Percentiles rank a stretch among this genome's conserved stretches.
These are phyloP conservation scores for Loxodonta africana DNA, from an alignment of 2,113 vertebrate species.

Conservation along the genomic window DNA sequence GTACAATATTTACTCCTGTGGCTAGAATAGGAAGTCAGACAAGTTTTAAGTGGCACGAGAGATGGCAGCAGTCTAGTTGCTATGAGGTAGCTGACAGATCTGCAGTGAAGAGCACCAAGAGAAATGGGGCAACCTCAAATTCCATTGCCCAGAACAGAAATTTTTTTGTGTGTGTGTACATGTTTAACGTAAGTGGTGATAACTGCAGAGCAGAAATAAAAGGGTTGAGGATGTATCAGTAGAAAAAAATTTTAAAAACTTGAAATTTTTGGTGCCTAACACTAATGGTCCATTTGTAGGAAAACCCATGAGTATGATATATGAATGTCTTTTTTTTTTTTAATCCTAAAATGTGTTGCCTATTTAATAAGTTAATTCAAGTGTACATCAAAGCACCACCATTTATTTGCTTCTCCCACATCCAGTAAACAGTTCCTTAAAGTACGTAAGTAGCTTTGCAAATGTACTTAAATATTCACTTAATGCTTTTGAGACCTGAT, in stretches of 20 bases:
- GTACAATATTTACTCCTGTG: slow-evolving; percentile 40
- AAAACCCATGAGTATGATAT: slow-evolving; percentile 68
- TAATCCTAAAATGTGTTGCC: slow-evolving; percentile 85
- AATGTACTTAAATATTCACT: slow-evolving; percentile 82
- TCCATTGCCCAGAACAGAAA: slow-evolving; percentile 39
- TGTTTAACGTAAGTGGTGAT: slow-evolving; percentile 62
- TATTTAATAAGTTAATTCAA: slow-evolving; percentile 82
- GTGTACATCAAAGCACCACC: slow-evolving; percentile 66
- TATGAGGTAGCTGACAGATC: slow-evolving; percentile 74
- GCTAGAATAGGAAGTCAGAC: slow-evolving; percentile 78
- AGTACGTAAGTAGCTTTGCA: slow-evolving; percentile 84
- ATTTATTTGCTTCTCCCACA: slow-evolving; percentile 78
- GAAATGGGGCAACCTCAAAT: slow-evolving; percentile 73
- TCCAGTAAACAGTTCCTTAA: slow-evolving; percentile 82
- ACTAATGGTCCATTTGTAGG: slow-evolving; percentile 83
- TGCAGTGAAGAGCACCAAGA: slow-evolving; percentile 48
- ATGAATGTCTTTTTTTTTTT: slow-evolving; percentile 77
- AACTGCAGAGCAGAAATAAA: slow-evolving; percentile 45
- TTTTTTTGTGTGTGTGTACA: slow-evolving; percentile 52
- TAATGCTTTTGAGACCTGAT: slow-evolving; percentile 87
- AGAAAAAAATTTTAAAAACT: slow-evolving; percentile 77
- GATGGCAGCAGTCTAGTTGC: slow-evolving; percentile 39
- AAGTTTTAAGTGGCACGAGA: slow-evolving; percentile 69
- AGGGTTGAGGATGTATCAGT: slow-evolving; percentile 31
- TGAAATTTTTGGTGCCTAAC: slow-evolving; percentile 89